Evolutionary conservation across 1,140 invertebrate species (phyloP).

Genomic region (Eueides isabella): DNA sequence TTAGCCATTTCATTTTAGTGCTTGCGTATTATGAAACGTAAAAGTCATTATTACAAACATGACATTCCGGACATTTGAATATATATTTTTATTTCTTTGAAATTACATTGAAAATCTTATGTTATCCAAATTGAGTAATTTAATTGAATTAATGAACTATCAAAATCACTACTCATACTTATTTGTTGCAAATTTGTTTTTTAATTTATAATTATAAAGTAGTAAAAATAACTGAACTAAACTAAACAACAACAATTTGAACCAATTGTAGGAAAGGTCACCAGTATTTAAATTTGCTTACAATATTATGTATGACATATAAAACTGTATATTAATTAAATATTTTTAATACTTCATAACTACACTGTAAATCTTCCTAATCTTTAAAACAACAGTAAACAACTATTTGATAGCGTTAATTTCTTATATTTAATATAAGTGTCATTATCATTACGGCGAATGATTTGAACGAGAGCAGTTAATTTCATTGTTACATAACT

Average conservation of each 20-base stretch:
- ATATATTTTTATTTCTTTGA: neutral
- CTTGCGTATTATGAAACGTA: neutral
- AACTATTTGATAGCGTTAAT: neutral
- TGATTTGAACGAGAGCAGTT: neutral
- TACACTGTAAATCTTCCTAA: neutral
- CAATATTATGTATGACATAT: neutral
- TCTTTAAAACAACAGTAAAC: neutral
- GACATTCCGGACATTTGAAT: neutral
- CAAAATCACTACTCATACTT: neutral
- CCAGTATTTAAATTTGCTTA: neutral
- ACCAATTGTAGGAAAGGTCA: neutral
- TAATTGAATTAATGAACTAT: neutral
- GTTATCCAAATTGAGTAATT: neutral
- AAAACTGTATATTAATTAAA: neutral
- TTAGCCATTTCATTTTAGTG: neutral
- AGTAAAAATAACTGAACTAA: neutral
- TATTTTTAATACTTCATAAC: neutral
- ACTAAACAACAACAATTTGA: neutral
- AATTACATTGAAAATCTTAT: neutral
- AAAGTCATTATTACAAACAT: neutral
- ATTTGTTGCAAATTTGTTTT: slow-evolving; percentile 1
- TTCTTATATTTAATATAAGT: neutral
- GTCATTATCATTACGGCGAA: neutral
- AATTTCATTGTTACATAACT: slow-evolving; percentile 25
- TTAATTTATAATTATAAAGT: neutral